Evolutionary conservation across 1,140 invertebrate species (phyloP).

Genomic region (Drosophila pseudoobscura): DNA sequence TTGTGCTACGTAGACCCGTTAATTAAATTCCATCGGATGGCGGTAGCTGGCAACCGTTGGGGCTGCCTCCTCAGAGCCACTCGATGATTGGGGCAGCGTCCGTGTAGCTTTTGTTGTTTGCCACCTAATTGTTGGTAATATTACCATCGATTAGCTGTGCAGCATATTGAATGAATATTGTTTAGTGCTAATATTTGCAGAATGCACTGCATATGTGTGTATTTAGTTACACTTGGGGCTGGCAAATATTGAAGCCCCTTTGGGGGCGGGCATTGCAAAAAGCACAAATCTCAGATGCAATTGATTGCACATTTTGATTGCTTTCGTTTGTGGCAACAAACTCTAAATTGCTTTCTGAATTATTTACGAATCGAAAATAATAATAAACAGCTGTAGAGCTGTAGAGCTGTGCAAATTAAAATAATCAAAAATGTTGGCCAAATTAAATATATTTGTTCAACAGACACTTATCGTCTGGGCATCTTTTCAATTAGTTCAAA

Average conservation of each 20-base stretch:
- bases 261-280: slow-evolving; percentile 1
- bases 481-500: slow-evolving; percentile 50
- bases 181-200: slow-evolving; percentile 39
- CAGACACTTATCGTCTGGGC: slow-evolving; percentile 34
- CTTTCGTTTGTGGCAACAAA: slow-evolving; percentile 9
- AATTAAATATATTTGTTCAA: slow-evolving; percentile 50
- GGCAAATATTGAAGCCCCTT: slow-evolving; percentile 26
- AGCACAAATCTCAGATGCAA: slow-evolving; percentile 21
- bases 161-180: slow-evolving; percentile 36
- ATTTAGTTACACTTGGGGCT: too few relatives aligned
- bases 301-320: slow-evolving; percentile 41
- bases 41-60: background rate
- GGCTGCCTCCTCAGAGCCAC: slow-evolving; percentile 6
- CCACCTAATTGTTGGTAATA: slow-evolving; percentile 54
- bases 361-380: slow-evolving; percentile 4
- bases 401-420: slow-evolving; percentile 18
- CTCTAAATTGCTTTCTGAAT: slow-evolving; percentile 25
- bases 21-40: slow-evolving; percentile 65
- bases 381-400: slow-evolving; percentile 1
- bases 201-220: slow-evolving; percentile 15
- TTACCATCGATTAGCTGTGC: slow-evolving; percentile 42
- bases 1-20: slow-evolving; percentile 63
- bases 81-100: slow-evolving; percentile 36
- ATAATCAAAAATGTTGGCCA: slow-evolving; percentile 33
- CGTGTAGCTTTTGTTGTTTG: slow-evolving; percentile 26